phyloP scores from a whole-genome alignment of 2,113 vertebrate species.

The Cheirogaleus medius region DNA sequence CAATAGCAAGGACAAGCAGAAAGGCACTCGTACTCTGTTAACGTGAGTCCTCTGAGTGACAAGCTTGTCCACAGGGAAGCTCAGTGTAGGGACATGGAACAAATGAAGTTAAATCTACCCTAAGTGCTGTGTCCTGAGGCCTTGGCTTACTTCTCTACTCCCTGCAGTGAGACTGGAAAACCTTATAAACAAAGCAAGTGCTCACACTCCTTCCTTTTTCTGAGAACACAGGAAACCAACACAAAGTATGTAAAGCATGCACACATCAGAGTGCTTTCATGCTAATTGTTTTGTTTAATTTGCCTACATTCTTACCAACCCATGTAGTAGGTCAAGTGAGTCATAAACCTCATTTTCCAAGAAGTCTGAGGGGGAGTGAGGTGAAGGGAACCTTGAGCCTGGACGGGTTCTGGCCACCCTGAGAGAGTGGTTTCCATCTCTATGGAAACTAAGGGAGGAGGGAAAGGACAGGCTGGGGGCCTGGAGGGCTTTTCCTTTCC shows the following conservation, averaged over 20 bases:
- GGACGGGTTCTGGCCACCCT: accelerated
- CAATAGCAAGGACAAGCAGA: slow-evolving; percentile 55
- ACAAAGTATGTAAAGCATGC: accelerated
- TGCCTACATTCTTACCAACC: neutral
- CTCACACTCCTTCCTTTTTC: too few species aligned
- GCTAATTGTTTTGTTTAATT: neutral
- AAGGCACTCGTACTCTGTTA: neutral
- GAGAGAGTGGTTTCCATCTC: neutral
- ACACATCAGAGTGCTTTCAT: neutral
- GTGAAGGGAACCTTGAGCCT: neutral
- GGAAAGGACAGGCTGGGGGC: neutral
- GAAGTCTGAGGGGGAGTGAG: neutral
- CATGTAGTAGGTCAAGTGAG: neutral
- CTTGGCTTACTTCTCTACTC: neutral
- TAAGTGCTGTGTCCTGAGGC: accelerated
- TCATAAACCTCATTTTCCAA: neutral
- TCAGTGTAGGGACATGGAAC: accelerated
- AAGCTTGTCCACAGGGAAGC: neutral
- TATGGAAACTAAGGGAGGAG: too few species aligned
- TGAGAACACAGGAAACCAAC: neutral
- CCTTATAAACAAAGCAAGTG: neutral
- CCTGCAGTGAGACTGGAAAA: neutral
- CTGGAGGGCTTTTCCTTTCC: neutral
- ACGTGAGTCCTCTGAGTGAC: neutral
- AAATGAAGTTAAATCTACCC: accelerated